Evolutionary conservation across 2,797 vertebrate species (phyloP), one percentile per base, ranked within the genome.

Genomic region (Paguma larvata): DNA sequence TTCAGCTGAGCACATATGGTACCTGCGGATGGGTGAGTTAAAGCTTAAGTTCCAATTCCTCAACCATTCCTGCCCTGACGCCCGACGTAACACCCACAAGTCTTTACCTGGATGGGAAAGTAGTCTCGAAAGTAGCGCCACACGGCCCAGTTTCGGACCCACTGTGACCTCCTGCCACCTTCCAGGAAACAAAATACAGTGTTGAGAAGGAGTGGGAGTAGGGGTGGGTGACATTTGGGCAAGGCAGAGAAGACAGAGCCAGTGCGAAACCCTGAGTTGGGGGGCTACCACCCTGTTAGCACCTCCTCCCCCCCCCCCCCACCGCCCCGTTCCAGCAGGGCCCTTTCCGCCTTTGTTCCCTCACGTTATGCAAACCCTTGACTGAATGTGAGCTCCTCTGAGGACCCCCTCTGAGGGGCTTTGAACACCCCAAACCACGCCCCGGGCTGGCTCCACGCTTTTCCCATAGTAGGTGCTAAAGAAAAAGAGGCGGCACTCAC

Each of bases 111-210:
- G 97, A 99, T 98, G 44, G 99, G 99, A 95, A 99, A 99, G 98
- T 99, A 99, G 98, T 99, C 99, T 97, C 99, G 98, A 98, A 99
- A 99, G 98, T 99, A 99, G 0, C 99, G 99, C 99, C 99, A 99
- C 70, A 99, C 98, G 2, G 99, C 99, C 99, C 99, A 99, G 98
- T 98, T 99, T 94, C 99, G 99, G 94, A 99, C 99, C 99, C 99
- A 99, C 0, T 99, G 98, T 0, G 99, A 99, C 96, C 99, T 99
- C 85, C 99, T 99, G 90, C 99, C 99, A 97, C 99, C 99, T 99
- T 96, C 90, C 85, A 84, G 46, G 73, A 48, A 91, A 97, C 86
- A 91, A 96, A 78, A 62, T 3, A 96, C 34, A 96, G 59, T 27
- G 53, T 96, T 95, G 79, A 80, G 10, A 92, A 53, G 41, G 30